Evolutionary conservation across 2,888 invertebrate species (phyloP), one percentile per base, ranked within the genome.

Genomic region (Siphonodentalium dalli): DNA sequence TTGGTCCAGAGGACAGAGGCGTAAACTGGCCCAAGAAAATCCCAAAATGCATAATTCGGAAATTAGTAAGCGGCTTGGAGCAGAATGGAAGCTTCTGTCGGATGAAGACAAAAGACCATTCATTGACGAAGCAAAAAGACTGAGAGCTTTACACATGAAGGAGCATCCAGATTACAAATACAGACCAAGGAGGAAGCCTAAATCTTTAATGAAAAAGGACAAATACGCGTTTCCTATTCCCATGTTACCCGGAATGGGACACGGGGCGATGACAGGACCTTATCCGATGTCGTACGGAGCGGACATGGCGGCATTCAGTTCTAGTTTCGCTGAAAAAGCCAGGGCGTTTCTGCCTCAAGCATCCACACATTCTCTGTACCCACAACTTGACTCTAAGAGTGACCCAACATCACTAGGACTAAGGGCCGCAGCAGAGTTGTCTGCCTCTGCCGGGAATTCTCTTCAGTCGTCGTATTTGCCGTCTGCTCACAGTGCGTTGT

Each of bases 91-190:
- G 83, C 87, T 93, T 62, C 86, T 98, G 51, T 91, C 91, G 63
- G 98, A 98, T 78, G 87, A 91, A 5, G 96, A 98, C 81, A 98
- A 98, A 81, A 86, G 97, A 70, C 98, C 98, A 38, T 98, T 98
- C 84, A 98, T 98, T 77, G 98, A 98, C 83, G 98, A 98, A 80
- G 98, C 98, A 51, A 98, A 98, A 84, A 86, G 98, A 72, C 86
- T 99, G 71, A 86, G 98, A 26, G 96, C 97, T 4, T 91, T 97
- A 41, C 98, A 99, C 85, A 98, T 98, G 98, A 97, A 96, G 83
- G 97, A 98, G 78, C 97, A 99, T 79, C 99, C 98, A 0, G 98
- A 98, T 83, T 99, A 99, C 85, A 99, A 98, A 84, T 99, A 99
- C 85, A 85, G 93, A 69, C 97, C 97, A 33, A 85, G 96, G 67